Base-by-base conservation (phyloP, 2,113 vertebrate genomes). In the Baryphthengus martii region DNA sequence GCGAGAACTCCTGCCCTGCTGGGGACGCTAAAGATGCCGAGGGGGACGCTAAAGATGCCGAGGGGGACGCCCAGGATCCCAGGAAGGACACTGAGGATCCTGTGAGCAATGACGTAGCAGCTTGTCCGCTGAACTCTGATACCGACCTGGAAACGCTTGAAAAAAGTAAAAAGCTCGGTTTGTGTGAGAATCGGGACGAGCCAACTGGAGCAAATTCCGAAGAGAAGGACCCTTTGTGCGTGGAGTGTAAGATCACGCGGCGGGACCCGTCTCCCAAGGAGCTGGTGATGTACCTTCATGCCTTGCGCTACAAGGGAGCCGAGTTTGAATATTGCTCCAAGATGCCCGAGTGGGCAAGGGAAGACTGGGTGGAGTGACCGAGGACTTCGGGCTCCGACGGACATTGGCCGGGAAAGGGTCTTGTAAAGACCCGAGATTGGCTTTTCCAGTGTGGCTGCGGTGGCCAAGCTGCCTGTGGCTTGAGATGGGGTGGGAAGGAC, bases 251-350 rank as follows among this genome's bases (percentile, higher is more conserved):
- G 84, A 93, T 98, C 2, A 93, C 97, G 3, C 95, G 99, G 62
- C 96, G 97, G 44, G 99, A 99, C 94, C 99, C 99, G 0, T 98
- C 98, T 18, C 98, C 99, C 71, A 97, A 97, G 92, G 99, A 99
- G 12, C 98, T 99, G 79, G 96, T 99, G 86, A 99, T 99, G 99
- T 99, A 98, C 89, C 98, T 99, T 9, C 99, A 99, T 3, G 99
- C 99, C 10, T 94, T 99, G 67, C 91, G 99, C 59, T 99, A 99
- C 91, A 99, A 99, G 97, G 99, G 99, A n/a, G 97, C 98, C 0
- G 98, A 98, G 39, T 99, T 99, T 97, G 99, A 99, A 85, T 99
- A 99, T 83, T 98, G 97, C 65, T 99, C 99, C 83, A 93, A 72
- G 40, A 96, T 99, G 97, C 99, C 99, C 2, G 94, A 98, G n/a